These are phyloP conservation scores for Rhyzopertha dominica DNA, from an alignment of 1,140 invertebrate genomes.

Conservation along the genomic window DNA sequence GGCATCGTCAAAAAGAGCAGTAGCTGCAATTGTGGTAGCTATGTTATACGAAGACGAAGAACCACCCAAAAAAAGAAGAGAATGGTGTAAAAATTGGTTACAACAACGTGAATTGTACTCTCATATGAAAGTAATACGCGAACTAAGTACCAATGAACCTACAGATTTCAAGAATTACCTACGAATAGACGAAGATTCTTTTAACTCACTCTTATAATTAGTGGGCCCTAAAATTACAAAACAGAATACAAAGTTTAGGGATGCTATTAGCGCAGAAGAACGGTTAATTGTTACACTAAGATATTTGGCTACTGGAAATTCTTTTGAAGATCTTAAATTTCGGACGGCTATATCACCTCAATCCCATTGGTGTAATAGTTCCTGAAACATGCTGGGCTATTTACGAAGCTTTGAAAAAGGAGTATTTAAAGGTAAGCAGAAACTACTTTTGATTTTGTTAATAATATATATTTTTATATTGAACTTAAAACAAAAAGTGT, in stretches of 20 bases:
- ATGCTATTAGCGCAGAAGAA: conserved; percentile 11
- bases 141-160: conserved; percentile 3
- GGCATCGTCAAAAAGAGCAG: conserved; percentile 3
- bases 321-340: conserved; percentile 16
- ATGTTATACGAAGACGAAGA: conserved; percentile 6
- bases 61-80: conserved; percentile 5
- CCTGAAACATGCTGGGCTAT: conserved; percentile 8
- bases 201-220: conserved; percentile 8
- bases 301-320: conserved; percentile 13
- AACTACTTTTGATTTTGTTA: too few species aligned
- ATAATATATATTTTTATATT: background rate
- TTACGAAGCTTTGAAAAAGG: conserved; percentile 14
- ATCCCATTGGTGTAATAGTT: conserved; percentile 13
- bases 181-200: conserved; percentile 9
- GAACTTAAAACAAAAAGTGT: background rate
- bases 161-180: conserved; percentile 7
- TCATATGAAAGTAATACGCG: conserved; percentile 6
- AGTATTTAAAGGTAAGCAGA: conserved; percentile 10
- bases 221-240: conserved; percentile 11
- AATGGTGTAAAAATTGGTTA: conserved; percentile 8
- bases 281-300: conserved; percentile 11
- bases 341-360: conserved; percentile 15
- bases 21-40: conserved; percentile 8
- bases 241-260: conserved; percentile 9
- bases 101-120: too few species aligned